phyloP scores from a whole-genome alignment of 2,113 vertebrate species.

The Ctenomys sociabilis region DNA sequence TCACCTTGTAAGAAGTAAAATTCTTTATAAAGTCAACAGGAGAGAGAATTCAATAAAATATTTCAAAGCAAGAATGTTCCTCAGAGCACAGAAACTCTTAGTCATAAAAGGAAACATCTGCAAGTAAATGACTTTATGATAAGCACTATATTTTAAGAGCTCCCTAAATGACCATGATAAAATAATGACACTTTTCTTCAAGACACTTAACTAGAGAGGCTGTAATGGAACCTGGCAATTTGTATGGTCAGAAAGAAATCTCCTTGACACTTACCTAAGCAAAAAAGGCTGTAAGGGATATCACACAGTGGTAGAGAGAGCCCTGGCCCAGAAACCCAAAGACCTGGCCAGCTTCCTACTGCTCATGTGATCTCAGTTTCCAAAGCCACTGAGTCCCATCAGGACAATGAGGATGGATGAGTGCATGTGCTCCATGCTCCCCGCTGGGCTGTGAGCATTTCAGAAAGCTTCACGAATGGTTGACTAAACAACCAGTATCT shows the following conservation, averaged over 20 bases:
- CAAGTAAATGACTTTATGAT: conserved; percentile 4
- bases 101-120: conserved; percentile 9
- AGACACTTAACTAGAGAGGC: conserved; percentile 55
- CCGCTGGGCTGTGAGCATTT: conserved; percentile 21
- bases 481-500: conserved; percentile 58
- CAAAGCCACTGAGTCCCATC: not conserved
- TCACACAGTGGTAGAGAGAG: not conserved
- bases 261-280: not conserved
- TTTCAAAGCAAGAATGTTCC: conserved; percentile 1
- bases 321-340: not conserved
- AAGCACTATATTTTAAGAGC: conserved; percentile 52
- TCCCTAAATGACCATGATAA: conserved; percentile 55
- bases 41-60: not conserved
- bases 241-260: conserved; percentile 47
- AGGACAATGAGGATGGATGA: conserved; percentile 55
- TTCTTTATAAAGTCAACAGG: not conserved
- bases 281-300: conserved; percentile 1
- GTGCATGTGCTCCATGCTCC: not conserved
- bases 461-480: conserved; percentile 7
- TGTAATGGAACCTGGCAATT: not conserved
- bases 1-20: not conserved
- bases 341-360: not conserved
- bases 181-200: conserved; percentile 15
- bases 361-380: not conserved
- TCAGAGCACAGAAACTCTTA: not conserved